A percentile compares a stretch with the other conserved stretches of the same genome.
These are phyloP conservation scores for Chaenogobius annularis DNA, from an alignment of 2,113 vertebrate species.

Conservation along the genomic window DNA sequence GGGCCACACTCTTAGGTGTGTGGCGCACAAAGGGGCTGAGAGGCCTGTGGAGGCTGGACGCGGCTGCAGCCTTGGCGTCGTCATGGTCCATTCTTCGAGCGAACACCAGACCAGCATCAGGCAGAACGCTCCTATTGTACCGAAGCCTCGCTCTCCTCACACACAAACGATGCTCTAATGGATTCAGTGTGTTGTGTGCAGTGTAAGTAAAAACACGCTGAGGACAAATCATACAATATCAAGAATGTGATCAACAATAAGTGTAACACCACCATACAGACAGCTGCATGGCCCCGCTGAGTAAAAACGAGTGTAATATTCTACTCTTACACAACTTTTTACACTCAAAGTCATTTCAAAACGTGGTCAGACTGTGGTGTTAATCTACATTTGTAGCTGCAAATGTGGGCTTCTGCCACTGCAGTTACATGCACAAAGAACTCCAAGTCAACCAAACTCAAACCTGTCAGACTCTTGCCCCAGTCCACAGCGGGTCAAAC, in stretches of 20 bases:
- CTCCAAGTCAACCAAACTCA: no score
- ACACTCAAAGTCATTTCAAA: background rate
- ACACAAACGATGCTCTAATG: background rate
- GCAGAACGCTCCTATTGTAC: background rate
- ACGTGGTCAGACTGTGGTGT: no score
- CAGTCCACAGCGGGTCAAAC: no score
- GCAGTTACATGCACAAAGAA: no score
- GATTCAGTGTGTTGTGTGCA: background rate
- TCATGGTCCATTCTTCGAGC: background rate
- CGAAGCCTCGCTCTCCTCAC: background rate
- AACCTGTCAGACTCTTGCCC: no score
- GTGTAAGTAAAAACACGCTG: background rate
- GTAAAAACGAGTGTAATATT: no score
- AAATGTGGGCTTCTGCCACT: no score
- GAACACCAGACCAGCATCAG: background rate
- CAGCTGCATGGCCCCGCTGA: background rate
- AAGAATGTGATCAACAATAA: background rate
- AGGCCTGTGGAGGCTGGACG: background rate
- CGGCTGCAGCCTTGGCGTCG: background rate
- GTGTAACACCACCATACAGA: background rate
- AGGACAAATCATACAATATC: background rate
- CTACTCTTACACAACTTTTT: background rate
- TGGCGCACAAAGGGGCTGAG: background rate
- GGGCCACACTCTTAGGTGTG: background rate
- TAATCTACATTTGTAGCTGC: no score